Evolutionary conservation across 2,113 vertebrate genomes (phyloP).

Genomic region (Dolichotis patagonum): DNA sequence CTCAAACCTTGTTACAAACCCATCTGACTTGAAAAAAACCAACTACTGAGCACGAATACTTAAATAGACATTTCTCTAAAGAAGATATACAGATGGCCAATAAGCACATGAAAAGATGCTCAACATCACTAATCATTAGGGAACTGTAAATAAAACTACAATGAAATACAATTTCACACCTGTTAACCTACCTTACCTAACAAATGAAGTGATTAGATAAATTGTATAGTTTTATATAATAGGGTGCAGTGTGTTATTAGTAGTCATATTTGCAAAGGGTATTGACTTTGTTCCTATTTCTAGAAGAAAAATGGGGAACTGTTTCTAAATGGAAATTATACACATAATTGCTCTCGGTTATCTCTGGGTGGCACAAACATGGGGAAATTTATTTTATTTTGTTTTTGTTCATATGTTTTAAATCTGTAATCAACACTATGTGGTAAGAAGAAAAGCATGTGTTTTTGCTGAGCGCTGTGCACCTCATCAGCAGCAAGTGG

Average conservation of each 20-base stretch:
- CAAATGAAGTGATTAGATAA: not conserved
- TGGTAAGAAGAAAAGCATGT: constrained; percentile 4
- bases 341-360: not conserved
- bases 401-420: constrained; percentile 56
- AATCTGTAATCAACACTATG: not conserved
- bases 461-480: not conserved
- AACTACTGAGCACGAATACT: not conserved
- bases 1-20: not conserved
- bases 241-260: not conserved
- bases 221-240: not conserved
- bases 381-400: constrained; percentile 28
- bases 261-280: constrained; percentile 4
- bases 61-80: constrained; percentile 24
- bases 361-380: not conserved
- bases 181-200: not conserved
- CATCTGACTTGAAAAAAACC: not conserved
- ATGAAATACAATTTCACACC: not conserved
- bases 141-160: constrained; percentile 28
- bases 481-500: not conserved
- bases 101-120: constrained; percentile 26
- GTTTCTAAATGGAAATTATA: not conserved
- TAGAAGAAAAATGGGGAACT: not conserved
- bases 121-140: not conserved
- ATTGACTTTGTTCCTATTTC: constrained; percentile 6
- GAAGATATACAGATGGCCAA: not conserved